These are phyloP conservation scores for Xylota sylvarum DNA, from an alignment of 2,888 invertebrate species.

Conservation along the genomic window DNA sequence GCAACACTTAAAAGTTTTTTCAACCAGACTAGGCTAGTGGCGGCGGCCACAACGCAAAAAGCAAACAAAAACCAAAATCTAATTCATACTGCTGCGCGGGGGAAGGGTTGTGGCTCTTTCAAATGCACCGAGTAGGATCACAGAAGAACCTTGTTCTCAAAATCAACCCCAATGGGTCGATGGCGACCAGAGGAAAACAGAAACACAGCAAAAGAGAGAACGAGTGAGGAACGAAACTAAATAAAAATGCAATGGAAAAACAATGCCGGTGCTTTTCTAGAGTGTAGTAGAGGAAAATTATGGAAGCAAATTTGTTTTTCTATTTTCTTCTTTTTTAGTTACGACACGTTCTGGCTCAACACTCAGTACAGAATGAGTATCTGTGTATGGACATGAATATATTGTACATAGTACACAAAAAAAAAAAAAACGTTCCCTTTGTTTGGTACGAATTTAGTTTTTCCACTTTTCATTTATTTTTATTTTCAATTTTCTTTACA, in stretches of 20 bases:
- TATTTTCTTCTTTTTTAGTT: background rate
- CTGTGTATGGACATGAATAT: background rate
- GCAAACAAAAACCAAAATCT: constrained; percentile 28
- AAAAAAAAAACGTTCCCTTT: constrained; percentile 18
- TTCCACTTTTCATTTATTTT: constrained; percentile 42
- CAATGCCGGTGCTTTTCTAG: constrained; percentile 43
- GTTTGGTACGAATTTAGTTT: constrained; percentile 21
- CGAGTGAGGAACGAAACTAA: constrained; percentile 23
- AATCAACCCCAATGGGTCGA: constrained; percentile 34
- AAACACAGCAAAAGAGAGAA: background rate
- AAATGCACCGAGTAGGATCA: background rate
- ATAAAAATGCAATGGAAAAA: constrained; percentile 54
- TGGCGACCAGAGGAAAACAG: background rate
- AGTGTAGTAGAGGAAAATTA: constrained; percentile 40
- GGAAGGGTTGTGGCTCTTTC: constrained; percentile 18
- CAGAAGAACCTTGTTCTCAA: constrained; percentile 54
- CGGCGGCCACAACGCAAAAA: constrained; percentile 26
- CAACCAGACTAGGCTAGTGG: constrained; percentile 65
- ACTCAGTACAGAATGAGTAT: background rate
- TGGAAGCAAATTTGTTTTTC: constrained; percentile 30
- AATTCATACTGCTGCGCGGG: constrained; percentile 46
- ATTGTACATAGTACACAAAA: background rate
- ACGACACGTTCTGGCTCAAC: constrained; percentile 18
- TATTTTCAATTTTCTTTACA: constrained; percentile 38
- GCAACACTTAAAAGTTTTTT: constrained; percentile 71